Conservation (phyloP, 2,888 invertebrate species). For the Rhingia campestris region DNA sequence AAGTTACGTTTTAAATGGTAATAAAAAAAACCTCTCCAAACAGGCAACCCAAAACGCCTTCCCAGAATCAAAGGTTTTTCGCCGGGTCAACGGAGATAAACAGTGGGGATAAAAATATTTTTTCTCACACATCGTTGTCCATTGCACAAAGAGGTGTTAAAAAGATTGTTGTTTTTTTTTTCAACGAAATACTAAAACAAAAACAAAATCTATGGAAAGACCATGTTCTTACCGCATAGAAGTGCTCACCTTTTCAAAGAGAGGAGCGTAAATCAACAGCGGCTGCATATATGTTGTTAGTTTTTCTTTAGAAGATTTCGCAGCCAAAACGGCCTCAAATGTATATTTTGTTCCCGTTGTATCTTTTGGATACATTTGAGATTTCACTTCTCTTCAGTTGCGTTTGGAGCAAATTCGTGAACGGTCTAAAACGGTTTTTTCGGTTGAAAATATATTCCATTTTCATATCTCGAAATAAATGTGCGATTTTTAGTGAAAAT, state of each 20-base stretch:
- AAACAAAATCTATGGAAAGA: conserved; percentile 37
- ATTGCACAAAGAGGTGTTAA: conserved; percentile 25
- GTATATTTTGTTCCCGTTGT: conserved; percentile 18
- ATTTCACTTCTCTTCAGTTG: conserved; percentile 64
- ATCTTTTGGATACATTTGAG: conserved; percentile 60
- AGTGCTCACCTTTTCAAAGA: conserved; percentile 29
- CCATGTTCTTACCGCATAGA: conserved; percentile 38
- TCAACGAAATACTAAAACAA: not conserved
- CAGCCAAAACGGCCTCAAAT: conserved; percentile 44
- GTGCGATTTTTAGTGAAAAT: conserved; percentile 43
- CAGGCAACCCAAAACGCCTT: conserved; percentile 24
- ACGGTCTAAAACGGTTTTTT: conserved; percentile 66
- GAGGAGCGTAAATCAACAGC: conserved; percentile 17
- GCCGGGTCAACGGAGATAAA: conserved; percentile 44
- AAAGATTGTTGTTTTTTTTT: not conserved
- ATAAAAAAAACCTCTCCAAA: conserved; percentile 26
- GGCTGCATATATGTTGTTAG: conserved; percentile 27
- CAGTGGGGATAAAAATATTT: conserved; percentile 6
- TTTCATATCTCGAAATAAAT: conserved; percentile 35
- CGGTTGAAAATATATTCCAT: conserved; percentile 12
- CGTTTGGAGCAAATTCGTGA: conserved; percentile 71
- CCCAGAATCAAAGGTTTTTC: conserved; percentile 49
- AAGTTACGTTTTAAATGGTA: conserved; percentile 26
- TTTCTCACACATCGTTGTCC: conserved; percentile 44
- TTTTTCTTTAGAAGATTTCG: conserved; percentile 46